phyloP scores from a whole-genome alignment of 2,888 invertebrate genomes.

The Andrena dorsata region DNA sequence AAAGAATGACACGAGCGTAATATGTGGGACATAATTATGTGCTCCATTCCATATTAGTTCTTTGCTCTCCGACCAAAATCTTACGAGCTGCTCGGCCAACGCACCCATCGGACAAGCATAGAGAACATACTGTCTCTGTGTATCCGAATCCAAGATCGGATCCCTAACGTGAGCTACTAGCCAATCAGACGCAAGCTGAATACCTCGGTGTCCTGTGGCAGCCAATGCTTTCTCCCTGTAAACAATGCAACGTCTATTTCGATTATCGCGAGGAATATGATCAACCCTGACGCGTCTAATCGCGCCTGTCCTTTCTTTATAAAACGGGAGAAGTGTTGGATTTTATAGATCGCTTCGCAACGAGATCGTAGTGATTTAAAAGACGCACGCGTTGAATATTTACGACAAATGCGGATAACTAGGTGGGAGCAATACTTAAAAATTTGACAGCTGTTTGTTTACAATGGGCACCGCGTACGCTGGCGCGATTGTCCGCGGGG shows the following conservation, averaged over 20 bases:
- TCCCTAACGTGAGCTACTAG: conserved; percentile 95
- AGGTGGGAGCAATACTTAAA: conserved; percentile 10
- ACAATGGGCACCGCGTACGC: conserved; percentile 48
- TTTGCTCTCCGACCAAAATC: conserved; percentile 92
- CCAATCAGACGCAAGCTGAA: conserved; percentile 96
- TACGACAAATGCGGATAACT: background rate
- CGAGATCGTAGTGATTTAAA: background rate
- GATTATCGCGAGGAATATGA: background rate
- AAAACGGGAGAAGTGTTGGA: background rate
- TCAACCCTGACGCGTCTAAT: background rate
- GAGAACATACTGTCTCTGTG: conserved; percentile 93
- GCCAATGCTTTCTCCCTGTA: conserved; percentile 94
- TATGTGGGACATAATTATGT: conserved; percentile 95
- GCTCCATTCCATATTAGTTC: conserved; percentile 94
- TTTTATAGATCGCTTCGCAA: background rate
- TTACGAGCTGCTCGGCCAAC: conserved; percentile 90
- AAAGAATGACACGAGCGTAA: conserved; percentile 95
- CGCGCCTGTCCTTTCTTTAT: background rate
- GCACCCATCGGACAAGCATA: conserved; percentile 94
- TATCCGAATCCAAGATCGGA: conserved; percentile 90
- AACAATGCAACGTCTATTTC: conserved; percentile 55
- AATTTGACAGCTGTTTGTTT: conserved; percentile 79
- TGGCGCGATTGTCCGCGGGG: background rate
- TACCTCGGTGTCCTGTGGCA: conserved; percentile 94
- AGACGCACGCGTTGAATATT: background rate